phyloP scores from a whole-genome alignment of 1,140 invertebrate genomes.

The Adelges cooleyi region DNA sequence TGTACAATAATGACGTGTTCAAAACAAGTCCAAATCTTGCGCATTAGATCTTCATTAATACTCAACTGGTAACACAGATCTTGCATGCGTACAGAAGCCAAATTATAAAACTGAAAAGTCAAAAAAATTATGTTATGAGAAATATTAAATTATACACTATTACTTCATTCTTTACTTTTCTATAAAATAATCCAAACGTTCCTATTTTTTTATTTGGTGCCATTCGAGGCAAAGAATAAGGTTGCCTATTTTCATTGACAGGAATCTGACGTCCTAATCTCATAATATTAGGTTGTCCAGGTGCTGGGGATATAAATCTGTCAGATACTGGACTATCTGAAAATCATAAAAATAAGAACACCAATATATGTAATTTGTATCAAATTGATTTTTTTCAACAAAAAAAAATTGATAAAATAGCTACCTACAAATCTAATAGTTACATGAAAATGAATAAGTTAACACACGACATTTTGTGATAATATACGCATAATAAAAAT shows the following conservation, averaged over 20 bases:
- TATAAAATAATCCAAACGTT: constrained; percentile 16
- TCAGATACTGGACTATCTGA: constrained; percentile 11
- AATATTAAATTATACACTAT: background rate
- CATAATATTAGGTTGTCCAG: background rate
- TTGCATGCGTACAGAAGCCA: constrained; percentile 77
- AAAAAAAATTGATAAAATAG: too few species aligned
- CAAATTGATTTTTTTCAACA: too few species aligned
- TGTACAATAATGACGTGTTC: constrained; percentile 80
- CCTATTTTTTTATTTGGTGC: constrained; percentile 14
- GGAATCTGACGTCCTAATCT: background rate
- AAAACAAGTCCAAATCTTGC: constrained; percentile 94
- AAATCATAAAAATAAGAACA: background rate
- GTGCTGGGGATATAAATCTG: constrained; percentile 21
- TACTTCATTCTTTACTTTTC: constrained; percentile 4
- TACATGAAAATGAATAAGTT: too few species aligned
- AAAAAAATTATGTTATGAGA: background rate
- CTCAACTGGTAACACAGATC: constrained; percentile 75
- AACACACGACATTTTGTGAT: too few species aligned
- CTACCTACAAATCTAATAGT: too few species aligned
- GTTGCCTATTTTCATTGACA: constrained; percentile 14
- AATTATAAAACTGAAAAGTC: constrained; percentile 40
- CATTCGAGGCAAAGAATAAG: background rate
- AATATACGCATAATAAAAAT: too few species aligned
- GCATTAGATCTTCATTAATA: constrained; percentile 56
- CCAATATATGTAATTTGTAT: too few species aligned